phyloP scores from a whole-genome alignment of 1,140 invertebrate species.

The Portunus trituberculatus region DNA sequence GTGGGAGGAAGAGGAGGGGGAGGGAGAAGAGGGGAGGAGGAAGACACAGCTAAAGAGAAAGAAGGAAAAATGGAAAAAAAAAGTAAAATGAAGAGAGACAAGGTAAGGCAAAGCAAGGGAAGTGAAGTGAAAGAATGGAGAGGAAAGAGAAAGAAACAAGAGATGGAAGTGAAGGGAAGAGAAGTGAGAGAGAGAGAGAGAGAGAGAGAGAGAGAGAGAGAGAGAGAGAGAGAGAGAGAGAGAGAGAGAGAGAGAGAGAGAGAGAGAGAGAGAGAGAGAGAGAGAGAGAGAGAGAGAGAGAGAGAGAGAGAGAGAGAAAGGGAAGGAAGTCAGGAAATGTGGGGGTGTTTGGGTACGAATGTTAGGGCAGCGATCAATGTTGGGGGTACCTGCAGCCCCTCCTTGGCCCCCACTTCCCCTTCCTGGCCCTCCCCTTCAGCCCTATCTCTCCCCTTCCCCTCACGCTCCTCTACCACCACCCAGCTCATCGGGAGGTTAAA shows the following conservation, averaged over 20 bases:
- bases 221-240: no score
- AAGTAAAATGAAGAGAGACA: background rate
- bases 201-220: no score
- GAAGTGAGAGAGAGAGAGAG: background rate
- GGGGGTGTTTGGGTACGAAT: constrained; percentile 7
- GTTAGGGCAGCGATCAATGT: constrained; percentile 2
- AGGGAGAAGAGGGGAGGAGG: background rate
- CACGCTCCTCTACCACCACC: background rate
- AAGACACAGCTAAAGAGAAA: background rate
- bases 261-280: no score
- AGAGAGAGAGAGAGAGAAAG: background rate
- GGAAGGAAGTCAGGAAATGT: constrained; percentile 20
- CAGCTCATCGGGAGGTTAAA: constrained; percentile 20
- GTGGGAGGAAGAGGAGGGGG: background rate
- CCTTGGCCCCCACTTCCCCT: background rate
- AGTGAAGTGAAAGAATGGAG: background rate
- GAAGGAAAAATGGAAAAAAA: background rate
- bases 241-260: no score
- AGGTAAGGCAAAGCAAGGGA: background rate
- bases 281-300: no score
- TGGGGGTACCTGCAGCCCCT: background rate
- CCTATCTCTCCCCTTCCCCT: no score
- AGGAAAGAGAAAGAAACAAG: background rate
- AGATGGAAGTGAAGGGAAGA: background rate
- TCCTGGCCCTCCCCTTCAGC: no score